A percentile compares a stretch with the other conserved stretches of the same genome.
phyloP scores from a whole-genome alignment of 2,797 vertebrate species.

The Oryzias dopingdopingensis region DNA sequence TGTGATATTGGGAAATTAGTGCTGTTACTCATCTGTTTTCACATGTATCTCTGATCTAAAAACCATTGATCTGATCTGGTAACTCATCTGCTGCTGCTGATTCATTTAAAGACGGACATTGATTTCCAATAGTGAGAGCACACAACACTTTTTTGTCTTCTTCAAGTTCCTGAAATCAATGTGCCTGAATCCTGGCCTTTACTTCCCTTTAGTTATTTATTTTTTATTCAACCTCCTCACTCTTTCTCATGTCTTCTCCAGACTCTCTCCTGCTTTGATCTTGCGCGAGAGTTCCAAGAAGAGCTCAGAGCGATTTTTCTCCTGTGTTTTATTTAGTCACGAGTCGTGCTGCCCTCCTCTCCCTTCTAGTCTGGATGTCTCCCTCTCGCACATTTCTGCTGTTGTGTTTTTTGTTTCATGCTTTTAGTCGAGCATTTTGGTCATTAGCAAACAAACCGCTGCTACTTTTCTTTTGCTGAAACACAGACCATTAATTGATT shows the following conservation, averaged over 20 bases:
- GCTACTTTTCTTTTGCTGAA: too few species aligned
- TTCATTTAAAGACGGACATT: constrained; percentile 55
- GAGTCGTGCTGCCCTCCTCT: constrained; percentile 11
- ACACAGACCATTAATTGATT: too few species aligned
- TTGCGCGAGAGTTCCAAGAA: constrained; percentile 16
- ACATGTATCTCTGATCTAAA: constrained; percentile 26
- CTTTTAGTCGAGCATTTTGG: too few species aligned
- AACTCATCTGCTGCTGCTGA: constrained; percentile 52
- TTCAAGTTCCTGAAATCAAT: neutral
- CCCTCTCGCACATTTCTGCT: constrained; percentile 26
- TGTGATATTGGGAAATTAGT: neutral
- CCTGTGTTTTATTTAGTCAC: constrained; percentile 21
- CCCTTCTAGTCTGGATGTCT: constrained; percentile 14
- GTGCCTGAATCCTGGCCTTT: constrained; percentile 8
- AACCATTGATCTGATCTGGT: constrained; percentile 55
- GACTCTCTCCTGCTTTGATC: constrained; percentile 50
- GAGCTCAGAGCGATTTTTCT: constrained; percentile 16
- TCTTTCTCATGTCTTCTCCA: constrained; percentile 12
- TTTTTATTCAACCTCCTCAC: neutral
- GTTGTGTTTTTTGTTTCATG: neutral
- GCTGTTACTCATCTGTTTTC: constrained; percentile 28
- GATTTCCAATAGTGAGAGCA: constrained; percentile 58
- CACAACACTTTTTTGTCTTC: constrained; percentile 7
- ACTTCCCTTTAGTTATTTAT: constrained; percentile 17
- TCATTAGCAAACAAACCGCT: too few species aligned